phyloP scores from a whole-genome alignment of 2,797 vertebrate species.

The Lerista edwardsae region DNA sequence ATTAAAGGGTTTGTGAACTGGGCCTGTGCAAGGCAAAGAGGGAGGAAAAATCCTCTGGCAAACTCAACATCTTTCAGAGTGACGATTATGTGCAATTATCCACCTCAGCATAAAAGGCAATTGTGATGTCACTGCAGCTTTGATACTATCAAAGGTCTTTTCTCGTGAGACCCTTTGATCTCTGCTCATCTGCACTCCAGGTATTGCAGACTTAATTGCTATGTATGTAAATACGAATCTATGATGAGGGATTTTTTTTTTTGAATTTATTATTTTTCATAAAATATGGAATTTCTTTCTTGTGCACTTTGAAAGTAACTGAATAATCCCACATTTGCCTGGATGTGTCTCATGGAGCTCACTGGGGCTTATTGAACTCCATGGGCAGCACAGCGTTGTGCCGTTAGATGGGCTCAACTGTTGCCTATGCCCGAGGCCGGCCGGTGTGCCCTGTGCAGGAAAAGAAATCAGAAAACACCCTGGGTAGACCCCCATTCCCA shows the following conservation, averaged over 20 bases:
- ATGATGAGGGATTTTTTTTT: conserved; percentile 41
- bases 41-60: conserved; percentile 28
- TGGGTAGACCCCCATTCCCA: background rate
- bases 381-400: background rate
- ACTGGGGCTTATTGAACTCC: background rate
- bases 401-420: too few species aligned
- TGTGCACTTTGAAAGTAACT: conserved; percentile 41
- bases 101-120: conserved; percentile 68
- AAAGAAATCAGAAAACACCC: too few species aligned
- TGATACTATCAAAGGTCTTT: conserved; percentile 64
- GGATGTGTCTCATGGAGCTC: background rate
- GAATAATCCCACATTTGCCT: too few species aligned
- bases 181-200: conserved; percentile 60
- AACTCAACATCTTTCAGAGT: conserved; percentile 59
- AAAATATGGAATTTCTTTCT: conserved; percentile 40
- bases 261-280: too few species aligned
- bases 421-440: too few species aligned
- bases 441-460: too few species aligned
- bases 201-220: conserved; percentile 69
- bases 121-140: conserved; percentile 58
- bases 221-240: conserved; percentile 72
- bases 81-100: conserved; percentile 67
- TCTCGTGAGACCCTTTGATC: conserved; percentile 63
- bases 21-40: conserved; percentile 33
- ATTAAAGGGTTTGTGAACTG: conserved; percentile 61